Percentiles rank a stretch among this genome's conserved stretches.
Evolutionary conservation across 2,888 invertebrate genomes (phyloP).

Genomic region (Idaea aversata): DNA sequence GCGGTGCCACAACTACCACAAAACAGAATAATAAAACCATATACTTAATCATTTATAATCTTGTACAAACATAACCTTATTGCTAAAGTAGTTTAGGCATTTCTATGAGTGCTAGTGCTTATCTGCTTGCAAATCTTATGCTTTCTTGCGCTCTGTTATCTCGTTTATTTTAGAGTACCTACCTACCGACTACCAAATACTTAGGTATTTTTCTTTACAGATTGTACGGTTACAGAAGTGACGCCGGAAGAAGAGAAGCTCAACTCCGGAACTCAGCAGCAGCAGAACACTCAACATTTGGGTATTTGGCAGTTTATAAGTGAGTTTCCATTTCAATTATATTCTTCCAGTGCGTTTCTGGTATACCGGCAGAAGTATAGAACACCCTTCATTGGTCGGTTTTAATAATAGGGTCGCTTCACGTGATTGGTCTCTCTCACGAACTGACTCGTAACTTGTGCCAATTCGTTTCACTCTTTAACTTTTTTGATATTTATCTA

Average conservation of each 20-base stretch:
- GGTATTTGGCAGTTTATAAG: constrained; percentile 46
- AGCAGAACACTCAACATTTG: not conserved
- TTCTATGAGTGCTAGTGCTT: not conserved
- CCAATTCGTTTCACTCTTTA: not conserved
- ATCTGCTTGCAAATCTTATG: not conserved
- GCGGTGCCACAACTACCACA: not conserved
- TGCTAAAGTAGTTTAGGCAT: not conserved
- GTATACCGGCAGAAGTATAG: not conserved
- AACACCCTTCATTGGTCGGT: not conserved
- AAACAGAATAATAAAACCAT: not conserved
- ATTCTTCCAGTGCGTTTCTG: too few species aligned
- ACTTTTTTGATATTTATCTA: constrained; percentile 28
- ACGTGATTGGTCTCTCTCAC: not conserved
- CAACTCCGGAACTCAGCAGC: constrained; percentile 11
- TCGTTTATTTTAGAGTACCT: not conserved
- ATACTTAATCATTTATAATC: not conserved
- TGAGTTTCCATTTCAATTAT: constrained; percentile 33
- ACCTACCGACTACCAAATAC: not conserved
- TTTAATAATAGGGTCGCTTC: too few species aligned
- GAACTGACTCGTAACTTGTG: not conserved
- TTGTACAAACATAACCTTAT: not conserved
- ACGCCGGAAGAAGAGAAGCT: constrained; percentile 40
- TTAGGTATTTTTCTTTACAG: not conserved
- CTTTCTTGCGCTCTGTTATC: not conserved
- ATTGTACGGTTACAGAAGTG: constrained; percentile 32